Conservation (phyloP, 1,140 invertebrate species). For the Cherax quadricarinatus region DNA sequence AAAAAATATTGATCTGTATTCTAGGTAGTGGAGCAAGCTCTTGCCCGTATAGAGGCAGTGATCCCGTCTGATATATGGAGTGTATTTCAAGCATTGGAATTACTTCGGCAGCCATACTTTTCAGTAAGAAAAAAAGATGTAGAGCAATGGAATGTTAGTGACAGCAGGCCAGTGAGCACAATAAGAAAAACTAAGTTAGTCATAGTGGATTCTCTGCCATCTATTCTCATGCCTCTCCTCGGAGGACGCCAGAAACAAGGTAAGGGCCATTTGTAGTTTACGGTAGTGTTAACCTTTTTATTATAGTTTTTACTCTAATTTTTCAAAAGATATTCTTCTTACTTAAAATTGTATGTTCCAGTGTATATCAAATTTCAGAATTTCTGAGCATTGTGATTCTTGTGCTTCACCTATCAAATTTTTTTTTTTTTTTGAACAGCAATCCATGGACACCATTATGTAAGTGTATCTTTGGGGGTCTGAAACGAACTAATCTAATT, state of each 20-base stretch:
- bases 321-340: no score
- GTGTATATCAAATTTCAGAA: no score
- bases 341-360: no score
- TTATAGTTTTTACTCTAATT: no score
- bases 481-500: no score
- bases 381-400: no score
- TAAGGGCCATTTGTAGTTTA: background rate
- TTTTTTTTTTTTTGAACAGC: no score
- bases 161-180: no score
- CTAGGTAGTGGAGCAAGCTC: conserved; percentile 25
- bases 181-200: conserved; percentile 18
- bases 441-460: no score
- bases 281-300: no score
- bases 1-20: background rate
- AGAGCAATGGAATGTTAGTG: background rate
- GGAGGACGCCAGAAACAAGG: conserved; percentile 6
- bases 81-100: conserved; percentile 12
- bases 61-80: conserved; percentile 24
- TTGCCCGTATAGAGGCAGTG: conserved; percentile 20
- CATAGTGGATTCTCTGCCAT: conserved; percentile 30
- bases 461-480: no score
- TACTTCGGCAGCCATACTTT: conserved; percentile 11
- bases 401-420: no score
- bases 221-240: conserved; percentile 1
- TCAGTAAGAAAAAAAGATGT: background rate